Evolutionary conservation across 2,113 vertebrate species (phyloP), one percentile per base, ranked within the genome.

Genomic region (Erpornis zantholeuca): DNA sequence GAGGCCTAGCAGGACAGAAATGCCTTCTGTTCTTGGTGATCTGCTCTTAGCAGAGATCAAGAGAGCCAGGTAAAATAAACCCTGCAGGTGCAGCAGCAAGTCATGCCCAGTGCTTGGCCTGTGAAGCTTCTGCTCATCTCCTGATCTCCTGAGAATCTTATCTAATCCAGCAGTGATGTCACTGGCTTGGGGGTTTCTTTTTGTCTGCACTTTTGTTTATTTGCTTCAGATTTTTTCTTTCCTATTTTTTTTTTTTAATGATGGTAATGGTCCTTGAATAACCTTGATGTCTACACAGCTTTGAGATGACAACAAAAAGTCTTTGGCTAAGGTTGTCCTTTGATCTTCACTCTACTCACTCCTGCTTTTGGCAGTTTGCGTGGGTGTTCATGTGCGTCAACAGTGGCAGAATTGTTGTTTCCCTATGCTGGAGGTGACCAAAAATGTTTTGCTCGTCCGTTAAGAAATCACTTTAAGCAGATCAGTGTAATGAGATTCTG

Each of bases 401-500:
- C 40, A 42, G 79, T 31, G 65, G 59, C 90, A 38, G 45, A 79
- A 22, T 65, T 87, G 49, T 82, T 81, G 28, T 71, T 87, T 95
- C 78, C 59, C 56, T 31, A 27, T 88, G 24, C 49, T 79, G 93
- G 78, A 86, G 81, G 84, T 96, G 93, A 97, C 63, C 89, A 75
- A 90, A 88, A 92, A 75, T 70, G 61, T 73, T 88, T 92, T 93
- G 52, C 64, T 81, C 0, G 16, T 92, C 88, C 8, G 36, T 73
- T 81, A 91, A 81, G 92, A 95, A 97, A 82, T 92, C 91, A 54
- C 94, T 87, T 91, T 88, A 97, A 97, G 94, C 75, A 90, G 96
- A 92, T 93, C 86, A 88, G 19, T 78, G 92, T 97, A 97, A 97
- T 96, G 76, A 93, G 95, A 97, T 98, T 97, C 96, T 82, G 92